phyloP scores from a whole-genome alignment of 2,888 invertebrate genomes.

The Spilosoma lubricipeda region DNA sequence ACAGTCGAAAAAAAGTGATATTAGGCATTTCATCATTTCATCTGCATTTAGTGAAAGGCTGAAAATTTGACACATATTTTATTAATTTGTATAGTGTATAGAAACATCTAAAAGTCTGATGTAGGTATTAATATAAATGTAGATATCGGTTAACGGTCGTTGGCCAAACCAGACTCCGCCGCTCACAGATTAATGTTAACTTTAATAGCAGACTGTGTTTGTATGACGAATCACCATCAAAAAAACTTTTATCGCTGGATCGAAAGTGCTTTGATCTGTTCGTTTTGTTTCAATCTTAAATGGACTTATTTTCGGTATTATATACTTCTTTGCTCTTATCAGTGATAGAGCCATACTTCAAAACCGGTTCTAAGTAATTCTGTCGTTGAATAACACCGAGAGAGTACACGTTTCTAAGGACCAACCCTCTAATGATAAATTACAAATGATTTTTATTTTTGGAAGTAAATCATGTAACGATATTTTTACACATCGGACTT shows the following conservation, averaged over 20 bases:
- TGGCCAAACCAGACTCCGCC: conserved; percentile 21
- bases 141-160: conserved; percentile 37
- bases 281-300: background rate
- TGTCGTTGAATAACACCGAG: background rate
- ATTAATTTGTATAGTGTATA: too few relatives aligned
- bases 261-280: conserved; percentile 18
- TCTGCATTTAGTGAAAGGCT: too few relatives aligned
- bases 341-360: background rate
- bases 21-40: too few relatives aligned
- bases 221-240: conserved; percentile 35
- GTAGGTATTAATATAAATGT: conserved; percentile 30
- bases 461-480: too few relatives aligned
- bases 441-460: too few relatives aligned
- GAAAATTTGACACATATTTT: too few relatives aligned
- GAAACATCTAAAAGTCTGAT: too few relatives aligned
- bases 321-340: background rate
- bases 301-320: background rate
- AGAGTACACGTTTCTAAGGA: background rate
- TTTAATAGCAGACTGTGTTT: conserved; percentile 20
- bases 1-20: too few relatives aligned
- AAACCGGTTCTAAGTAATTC: background rate
- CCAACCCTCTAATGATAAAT: background rate
- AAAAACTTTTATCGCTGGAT: conserved; percentile 13
- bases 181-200: conserved; percentile 23
- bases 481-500: too few relatives aligned